Conservation (phyloP, 2,888 invertebrate genomes). For the Mechanitis messenoides region DNA sequence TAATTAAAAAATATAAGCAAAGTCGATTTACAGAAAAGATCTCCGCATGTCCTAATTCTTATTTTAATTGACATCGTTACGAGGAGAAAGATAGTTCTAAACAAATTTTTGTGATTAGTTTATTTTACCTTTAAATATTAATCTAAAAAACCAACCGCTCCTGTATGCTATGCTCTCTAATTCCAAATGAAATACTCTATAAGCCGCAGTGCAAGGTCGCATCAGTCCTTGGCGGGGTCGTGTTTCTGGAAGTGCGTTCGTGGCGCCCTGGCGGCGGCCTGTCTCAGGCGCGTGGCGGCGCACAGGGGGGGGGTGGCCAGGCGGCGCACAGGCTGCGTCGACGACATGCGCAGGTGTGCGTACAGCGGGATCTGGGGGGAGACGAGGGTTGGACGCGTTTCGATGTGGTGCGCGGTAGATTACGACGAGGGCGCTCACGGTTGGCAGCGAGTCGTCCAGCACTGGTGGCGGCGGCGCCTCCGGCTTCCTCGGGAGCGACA, state of each 20-base stretch:
- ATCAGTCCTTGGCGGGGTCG: slow-evolving; percentile 9
- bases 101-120: too few relatives aligned
- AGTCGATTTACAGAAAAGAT: too few relatives aligned
- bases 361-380: slow-evolving; percentile 80
- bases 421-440: slow-evolving; percentile 34
- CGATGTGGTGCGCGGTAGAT: neutral
- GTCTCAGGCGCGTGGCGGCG: slow-evolving; percentile 54
- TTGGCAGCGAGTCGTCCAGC: slow-evolving; percentile 79
- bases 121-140: too few relatives aligned
- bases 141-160: too few relatives aligned
- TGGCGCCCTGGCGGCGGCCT: slow-evolving; percentile 32
- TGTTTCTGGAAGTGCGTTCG: slow-evolving; percentile 76
- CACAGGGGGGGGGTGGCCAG: slow-evolving; percentile 76
- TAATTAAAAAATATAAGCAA: too few relatives aligned
- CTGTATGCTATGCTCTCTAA: too few relatives aligned
- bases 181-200: too few relatives aligned
- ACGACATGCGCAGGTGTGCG: slow-evolving; percentile 79
- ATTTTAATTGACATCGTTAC: too few relatives aligned
- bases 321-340: slow-evolving; percentile 73
- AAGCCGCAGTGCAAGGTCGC: neutral
- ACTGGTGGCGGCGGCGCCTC: slow-evolving; percentile 65
- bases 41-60: too few relatives aligned
- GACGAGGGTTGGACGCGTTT: neutral
- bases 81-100: too few relatives aligned
- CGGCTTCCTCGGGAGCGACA: slow-evolving; percentile 71